phyloP scores from a whole-genome alignment of 2,797 vertebrate genomes.

The Scolopax bukidnonensis region DNA sequence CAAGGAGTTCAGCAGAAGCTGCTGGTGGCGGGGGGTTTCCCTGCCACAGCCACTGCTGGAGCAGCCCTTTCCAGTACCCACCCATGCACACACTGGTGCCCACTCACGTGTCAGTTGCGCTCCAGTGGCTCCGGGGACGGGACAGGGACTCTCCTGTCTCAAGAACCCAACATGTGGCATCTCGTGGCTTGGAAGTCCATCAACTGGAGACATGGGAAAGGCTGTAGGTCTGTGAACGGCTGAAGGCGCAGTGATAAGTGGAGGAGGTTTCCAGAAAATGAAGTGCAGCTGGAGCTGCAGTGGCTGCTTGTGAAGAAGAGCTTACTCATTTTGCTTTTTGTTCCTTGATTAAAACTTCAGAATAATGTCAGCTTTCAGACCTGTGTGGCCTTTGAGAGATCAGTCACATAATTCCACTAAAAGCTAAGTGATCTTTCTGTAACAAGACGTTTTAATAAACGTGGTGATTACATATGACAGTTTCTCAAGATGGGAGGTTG shows the following conservation, averaged over 20 bases:
- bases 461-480: not conserved
- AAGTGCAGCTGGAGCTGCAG: not conserved
- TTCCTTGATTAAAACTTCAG: not conserved
- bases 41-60: not conserved
- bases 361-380: not conserved
- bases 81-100: accelerated
- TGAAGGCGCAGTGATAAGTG: not conserved
- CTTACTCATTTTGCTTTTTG: not conserved
- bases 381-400: not conserved
- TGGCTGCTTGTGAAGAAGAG: not conserved
- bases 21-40: not conserved
- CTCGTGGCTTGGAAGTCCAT: not conserved
- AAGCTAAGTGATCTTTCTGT: not conserved
- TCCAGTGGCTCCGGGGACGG: accelerated
- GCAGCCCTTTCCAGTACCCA: not conserved
- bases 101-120: accelerated
- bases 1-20: not conserved
- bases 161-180: accelerated
- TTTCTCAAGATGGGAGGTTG: not conserved
- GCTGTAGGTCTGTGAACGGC: not conserved
- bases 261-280: not conserved
- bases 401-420: not conserved
- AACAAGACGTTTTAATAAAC: not conserved
- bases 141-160: not conserved
- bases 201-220: not conserved